Conservation (phyloP, 2,113 vertebrate genomes). For the Cromileptes altivelis region DNA sequence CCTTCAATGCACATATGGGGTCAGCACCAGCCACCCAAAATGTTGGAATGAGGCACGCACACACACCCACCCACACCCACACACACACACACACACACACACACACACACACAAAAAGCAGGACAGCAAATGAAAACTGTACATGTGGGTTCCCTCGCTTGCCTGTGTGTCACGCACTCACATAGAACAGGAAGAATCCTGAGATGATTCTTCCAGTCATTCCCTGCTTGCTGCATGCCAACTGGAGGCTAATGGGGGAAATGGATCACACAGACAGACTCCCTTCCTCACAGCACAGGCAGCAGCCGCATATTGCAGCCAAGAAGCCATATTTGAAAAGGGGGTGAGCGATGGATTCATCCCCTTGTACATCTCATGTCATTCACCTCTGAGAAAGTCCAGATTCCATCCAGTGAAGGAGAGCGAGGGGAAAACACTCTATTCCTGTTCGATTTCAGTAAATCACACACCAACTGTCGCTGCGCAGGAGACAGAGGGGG, state of each 20-base stretch:
- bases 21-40: constrained; percentile 13
- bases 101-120: background rate
- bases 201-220: constrained; percentile 63
- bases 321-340: constrained; percentile 41
- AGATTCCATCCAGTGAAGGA: constrained; percentile 29
- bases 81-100: background rate
- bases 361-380: constrained; percentile 30
- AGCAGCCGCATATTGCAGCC: constrained; percentile 31
- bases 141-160: constrained; percentile 30
- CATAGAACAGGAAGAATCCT: constrained; percentile 47
- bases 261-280: constrained; percentile 52
- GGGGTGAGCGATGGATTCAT: constrained; percentile 30
- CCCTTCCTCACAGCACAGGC: constrained; percentile 33
- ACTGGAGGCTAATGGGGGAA: constrained; percentile 58
- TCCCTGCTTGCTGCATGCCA: constrained; percentile 54
- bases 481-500: constrained; percentile 1
- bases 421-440: constrained; percentile 22
- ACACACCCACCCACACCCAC: background rate
- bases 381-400: constrained; percentile 36
- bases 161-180: constrained; percentile 17
- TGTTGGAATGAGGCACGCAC: background rate
- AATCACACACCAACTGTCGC: constrained; percentile 17
- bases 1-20: constrained; percentile 2
- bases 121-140: constrained; percentile 47
- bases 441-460: constrained; percentile 35